Base-by-base conservation (phyloP, 2,113 vertebrate species). In the Corydoras sp. region DNA sequence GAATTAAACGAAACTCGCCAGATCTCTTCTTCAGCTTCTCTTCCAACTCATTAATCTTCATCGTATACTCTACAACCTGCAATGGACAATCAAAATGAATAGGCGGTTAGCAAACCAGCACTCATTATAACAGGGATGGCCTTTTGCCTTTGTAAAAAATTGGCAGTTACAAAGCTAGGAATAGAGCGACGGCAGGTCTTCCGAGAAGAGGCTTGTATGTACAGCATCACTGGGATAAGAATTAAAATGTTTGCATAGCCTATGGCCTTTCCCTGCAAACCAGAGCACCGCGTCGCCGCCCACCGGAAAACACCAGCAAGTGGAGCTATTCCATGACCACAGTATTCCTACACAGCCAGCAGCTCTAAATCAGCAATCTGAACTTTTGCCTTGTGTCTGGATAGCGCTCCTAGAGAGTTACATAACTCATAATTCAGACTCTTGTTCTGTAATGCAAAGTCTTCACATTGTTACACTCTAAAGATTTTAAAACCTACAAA, bases 1-100 rank as follows among this genome's bases (percentile, higher is more conserved):
- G 88, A 81, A 94, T 90, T 81, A 86, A 81, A 31, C 84, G 80
- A 61, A 93, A 90, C 79, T 96, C 92, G 53, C 72, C 73, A 2
- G 84, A 84, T 81, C 89, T 89, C 83, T 89, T 81, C 32, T 73
- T 71, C 80, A 91, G 91, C 73, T 86, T 86, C 14, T 84, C 87
- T 71, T 94, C 90, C 79, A 94, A 76, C 55, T 89, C 84, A 65
- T 71, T 85, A 66, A 92, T 83, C 77, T 89, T 82, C 56, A 73
- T 9, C 1, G 67, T 77, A 62, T 90, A 92, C 55, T 81, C 84
- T 56, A 85, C 76, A 69, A 82, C 81, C 93, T 93, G 69, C 58
- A 77, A 82, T 58, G 54, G 48, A 76, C 80, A 80, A 65, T 59
- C 59, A 75, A 51, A 68, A 73, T 32, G 2, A 62, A 53, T 51